These are phyloP conservation scores for Synergus gifuensis DNA, from an alignment of 2,888 invertebrate species.

Conservation along the genomic window DNA sequence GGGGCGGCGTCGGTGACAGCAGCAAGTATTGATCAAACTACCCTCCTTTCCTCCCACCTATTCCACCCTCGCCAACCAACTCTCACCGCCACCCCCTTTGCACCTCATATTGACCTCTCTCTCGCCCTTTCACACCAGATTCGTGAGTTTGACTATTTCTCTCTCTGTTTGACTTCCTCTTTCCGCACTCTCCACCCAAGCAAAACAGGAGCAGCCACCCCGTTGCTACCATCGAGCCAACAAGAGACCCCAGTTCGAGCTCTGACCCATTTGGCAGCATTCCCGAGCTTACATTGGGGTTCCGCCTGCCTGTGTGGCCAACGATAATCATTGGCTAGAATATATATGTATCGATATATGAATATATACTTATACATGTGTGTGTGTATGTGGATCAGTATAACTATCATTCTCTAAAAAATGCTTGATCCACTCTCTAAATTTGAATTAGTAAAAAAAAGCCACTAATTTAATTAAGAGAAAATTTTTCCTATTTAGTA, in stretches of 20 bases:
- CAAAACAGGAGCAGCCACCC: conserved; percentile 54
- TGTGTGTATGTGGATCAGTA: not conserved
- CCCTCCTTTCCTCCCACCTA: conserved; percentile 50
- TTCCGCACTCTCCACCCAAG: conserved; percentile 45
- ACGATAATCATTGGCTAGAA: conserved; percentile 61
- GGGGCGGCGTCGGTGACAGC: conserved; percentile 62
- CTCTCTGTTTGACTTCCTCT: conserved; percentile 48
- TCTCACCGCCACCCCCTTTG: conserved; percentile 48
- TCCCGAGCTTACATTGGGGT: conserved; percentile 67
- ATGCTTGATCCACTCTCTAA: too few species aligned
- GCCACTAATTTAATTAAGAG: too few species aligned
- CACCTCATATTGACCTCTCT: conserved; percentile 15
- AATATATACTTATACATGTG: conserved; percentile 34
- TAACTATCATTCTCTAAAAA: not conserved
- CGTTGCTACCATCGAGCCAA: conserved; percentile 45
- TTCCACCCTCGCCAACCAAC: conserved; percentile 50
- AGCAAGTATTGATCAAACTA: conserved; percentile 72
- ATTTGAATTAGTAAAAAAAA: too few species aligned
- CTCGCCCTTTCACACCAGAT: conserved; percentile 52
- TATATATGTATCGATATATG: conserved; percentile 24
- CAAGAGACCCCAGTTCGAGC: conserved; percentile 62
- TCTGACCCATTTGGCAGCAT: conserved; percentile 75
- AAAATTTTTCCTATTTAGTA: too few species aligned
- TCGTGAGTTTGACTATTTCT: conserved; percentile 49
- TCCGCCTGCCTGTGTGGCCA: conserved; percentile 60